Conservation (phyloP, 2,797 vertebrate genomes). For the Sardinella longiceps region DNA sequence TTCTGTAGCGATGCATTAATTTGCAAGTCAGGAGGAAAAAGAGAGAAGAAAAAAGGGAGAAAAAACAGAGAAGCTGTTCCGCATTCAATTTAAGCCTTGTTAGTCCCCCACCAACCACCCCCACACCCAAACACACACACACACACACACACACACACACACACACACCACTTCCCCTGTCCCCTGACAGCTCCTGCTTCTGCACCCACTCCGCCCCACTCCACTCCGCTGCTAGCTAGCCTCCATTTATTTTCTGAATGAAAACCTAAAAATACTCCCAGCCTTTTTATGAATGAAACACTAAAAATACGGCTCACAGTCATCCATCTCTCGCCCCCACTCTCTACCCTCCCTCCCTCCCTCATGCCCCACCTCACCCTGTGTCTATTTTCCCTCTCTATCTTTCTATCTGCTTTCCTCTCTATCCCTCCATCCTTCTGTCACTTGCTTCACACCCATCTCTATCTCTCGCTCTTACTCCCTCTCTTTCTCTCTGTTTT, state of each 20-base stretch:
- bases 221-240: slow-evolving; percentile 9
- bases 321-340: slow-evolving; percentile 49
- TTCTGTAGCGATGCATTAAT: slow-evolving; percentile 51
- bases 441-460: background rate
- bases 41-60: background rate
- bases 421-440: background rate
- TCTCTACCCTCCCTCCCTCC: slow-evolving; percentile 15
- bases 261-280: slow-evolving; percentile 68
- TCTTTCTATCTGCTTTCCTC: background rate
- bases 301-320: slow-evolving; percentile 66
- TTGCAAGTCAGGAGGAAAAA: slow-evolving; percentile 45
- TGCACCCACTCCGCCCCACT: background rate
- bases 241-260: slow-evolving; percentile 68
- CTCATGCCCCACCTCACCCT: slow-evolving; percentile 26
- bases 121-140: background rate
- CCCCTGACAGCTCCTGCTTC: background rate
- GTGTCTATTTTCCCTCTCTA: slow-evolving; percentile 18
- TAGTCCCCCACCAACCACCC: slow-evolving; percentile 47
- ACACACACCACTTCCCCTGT: background rate
- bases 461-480: background rate
- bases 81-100: slow-evolving; percentile 52
- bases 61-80: slow-evolving; percentile 45
- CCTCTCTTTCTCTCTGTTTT: background rate
- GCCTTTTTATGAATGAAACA: slow-evolving; percentile 66
- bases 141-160: no score